Evolutionary conservation across 2,797 vertebrate species (phyloP).

Genomic region (Coreius guichenoti): DNA sequence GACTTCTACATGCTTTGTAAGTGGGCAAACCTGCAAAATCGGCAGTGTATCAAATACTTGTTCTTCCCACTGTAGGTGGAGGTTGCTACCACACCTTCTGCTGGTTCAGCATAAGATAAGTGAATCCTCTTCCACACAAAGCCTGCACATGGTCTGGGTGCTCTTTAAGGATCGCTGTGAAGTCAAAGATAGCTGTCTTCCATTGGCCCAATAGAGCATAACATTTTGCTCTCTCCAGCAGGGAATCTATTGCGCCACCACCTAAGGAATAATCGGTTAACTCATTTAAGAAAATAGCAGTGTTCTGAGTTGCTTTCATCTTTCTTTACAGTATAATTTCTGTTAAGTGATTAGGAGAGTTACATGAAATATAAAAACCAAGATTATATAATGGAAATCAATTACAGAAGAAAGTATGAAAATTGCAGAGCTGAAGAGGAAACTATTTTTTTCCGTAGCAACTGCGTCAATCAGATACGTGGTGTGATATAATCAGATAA

Average conservation of each 20-base stretch:
- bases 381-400: not conserved
- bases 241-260: constrained; percentile 80
- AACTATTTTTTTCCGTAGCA: not conserved
- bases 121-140: constrained; percentile 88
- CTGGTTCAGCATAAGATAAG: constrained; percentile 85
- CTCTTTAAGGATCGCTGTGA: constrained; percentile 84
- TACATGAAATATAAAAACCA: not conserved
- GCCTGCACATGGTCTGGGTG: constrained; percentile 82
- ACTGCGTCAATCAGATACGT: constrained; percentile 23
- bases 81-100: constrained; percentile 80
- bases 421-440: not conserved
- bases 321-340: not conserved
- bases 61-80: not conserved
- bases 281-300: not conserved
- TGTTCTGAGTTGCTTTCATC: not conserved
- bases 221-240: constrained; percentile 88
- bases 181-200: constrained; percentile 95
- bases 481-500: constrained; percentile 6
- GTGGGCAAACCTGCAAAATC: too few species aligned
- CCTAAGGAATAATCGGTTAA: constrained; percentile 74
- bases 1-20: too few species aligned
- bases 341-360: not conserved
- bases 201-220: constrained; percentile 88
- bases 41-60: too few species aligned
- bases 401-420: not conserved